A percentile compares a stretch with the other conserved stretches of the same genome.
These are phyloP conservation scores for Pseudoips prasinana DNA, from an alignment of 2,888 invertebrate species.

Conservation along the genomic window DNA sequence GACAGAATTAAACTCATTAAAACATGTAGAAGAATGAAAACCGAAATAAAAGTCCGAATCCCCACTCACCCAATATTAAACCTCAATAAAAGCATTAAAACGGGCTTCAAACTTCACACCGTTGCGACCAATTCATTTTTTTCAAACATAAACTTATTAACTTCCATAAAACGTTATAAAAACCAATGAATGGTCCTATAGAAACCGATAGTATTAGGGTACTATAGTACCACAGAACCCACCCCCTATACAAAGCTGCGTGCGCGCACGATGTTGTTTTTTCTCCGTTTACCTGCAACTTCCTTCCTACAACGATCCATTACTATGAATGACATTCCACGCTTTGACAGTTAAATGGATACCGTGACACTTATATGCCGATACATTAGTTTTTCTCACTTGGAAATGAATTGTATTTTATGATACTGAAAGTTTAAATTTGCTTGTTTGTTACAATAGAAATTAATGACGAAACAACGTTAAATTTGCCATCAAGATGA, in stretches of 20 bases:
- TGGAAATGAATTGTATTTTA: conserved; percentile 18
- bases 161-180: conserved; percentile 39
- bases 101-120: conserved; percentile 10
- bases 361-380: conserved; percentile 55
- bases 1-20: no score
- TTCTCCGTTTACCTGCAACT: conserved; percentile 74
- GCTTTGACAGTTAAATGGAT: conserved; percentile 69
- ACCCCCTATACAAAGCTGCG: conserved; percentile 44
- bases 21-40: no score
- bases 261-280: conserved; percentile 53
- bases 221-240: conserved; percentile 39
- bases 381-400: conserved; percentile 28
- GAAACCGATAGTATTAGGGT: conserved; percentile 9
- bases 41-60: neutral
- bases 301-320: conserved; percentile 78
- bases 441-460: no score
- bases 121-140: conserved; percentile 24
- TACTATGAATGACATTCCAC: conserved; percentile 74
- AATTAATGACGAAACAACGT: no score
- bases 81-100: conserved; percentile 12
- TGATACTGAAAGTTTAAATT: conserved; percentile 11
- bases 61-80: neutral
- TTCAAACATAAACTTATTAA: conserved; percentile 42
- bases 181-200: conserved; percentile 30
- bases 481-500: no score